These are phyloP conservation scores for Stegodyphus mimosarum DNA, from an alignment of 1,140 invertebrate species.

Conservation along the genomic window DNA sequence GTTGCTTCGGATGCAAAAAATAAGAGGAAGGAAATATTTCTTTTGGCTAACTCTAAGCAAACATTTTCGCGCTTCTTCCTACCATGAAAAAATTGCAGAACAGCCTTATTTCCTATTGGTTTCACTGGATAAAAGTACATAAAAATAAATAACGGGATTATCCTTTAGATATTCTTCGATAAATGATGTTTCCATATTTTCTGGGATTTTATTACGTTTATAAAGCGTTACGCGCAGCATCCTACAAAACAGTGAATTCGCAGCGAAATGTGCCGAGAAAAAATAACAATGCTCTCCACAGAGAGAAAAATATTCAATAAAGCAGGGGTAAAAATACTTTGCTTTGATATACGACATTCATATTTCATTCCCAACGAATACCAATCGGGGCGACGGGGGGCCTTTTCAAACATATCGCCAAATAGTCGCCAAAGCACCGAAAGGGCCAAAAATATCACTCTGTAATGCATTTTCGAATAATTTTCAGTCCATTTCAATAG, in stretches of 20 bases:
- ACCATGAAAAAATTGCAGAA: no score
- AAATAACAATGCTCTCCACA: slow-evolving; percentile 3
- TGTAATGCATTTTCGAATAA: slow-evolving; percentile 43
- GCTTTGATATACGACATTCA: slow-evolving; percentile 26
- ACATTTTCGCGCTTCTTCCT: no score
- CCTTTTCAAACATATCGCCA: slow-evolving; percentile 6
- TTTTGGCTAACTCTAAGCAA: no score
- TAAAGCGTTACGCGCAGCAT: not conserved
- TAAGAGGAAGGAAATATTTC: no score
- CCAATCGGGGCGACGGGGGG: not conserved
- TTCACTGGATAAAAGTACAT: not conserved
- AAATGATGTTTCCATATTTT: not conserved
- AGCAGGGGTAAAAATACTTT: slow-evolving; percentile 13
- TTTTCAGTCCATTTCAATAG: slow-evolving; percentile 20
- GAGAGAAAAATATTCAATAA: slow-evolving; percentile 40
- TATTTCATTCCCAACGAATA: slow-evolving; percentile 22
- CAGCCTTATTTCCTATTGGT: no score
- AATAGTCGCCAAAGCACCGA: slow-evolving; percentile 30
- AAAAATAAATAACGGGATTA: slow-evolving; percentile 13
- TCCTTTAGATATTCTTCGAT: not conserved
- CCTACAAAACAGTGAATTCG: slow-evolving; percentile 14
- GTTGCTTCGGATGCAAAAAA: no score
- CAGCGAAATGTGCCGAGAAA: not conserved
- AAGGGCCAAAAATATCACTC: slow-evolving; percentile 19
- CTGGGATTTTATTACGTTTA: slow-evolving; percentile 5